phyloP scores from a whole-genome alignment of 2,888 invertebrate genomes.

The Caenorhabditis sp. region DNA sequence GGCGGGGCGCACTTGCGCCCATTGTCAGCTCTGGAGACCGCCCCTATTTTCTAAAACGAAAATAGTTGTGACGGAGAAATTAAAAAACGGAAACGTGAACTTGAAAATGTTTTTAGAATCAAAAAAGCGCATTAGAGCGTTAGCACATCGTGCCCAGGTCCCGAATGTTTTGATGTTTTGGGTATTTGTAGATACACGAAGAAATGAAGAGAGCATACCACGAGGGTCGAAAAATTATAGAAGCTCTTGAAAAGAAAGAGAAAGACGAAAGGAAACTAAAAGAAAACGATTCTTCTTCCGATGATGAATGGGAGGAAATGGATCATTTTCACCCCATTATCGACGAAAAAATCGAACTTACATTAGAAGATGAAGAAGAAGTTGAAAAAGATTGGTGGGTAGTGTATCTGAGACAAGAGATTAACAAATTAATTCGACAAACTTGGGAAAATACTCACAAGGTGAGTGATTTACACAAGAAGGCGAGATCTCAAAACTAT shows the following conservation, averaged over 20 bases:
- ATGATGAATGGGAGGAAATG: constrained; percentile 72
- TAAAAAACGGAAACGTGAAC: no score
- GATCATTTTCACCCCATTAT: constrained; percentile 60
- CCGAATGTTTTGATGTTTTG: no score
- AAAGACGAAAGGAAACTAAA: neutral
- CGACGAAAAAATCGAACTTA: constrained; percentile 52
- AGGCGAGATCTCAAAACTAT: constrained; percentile 1
- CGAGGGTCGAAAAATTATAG: constrained; percentile 38
- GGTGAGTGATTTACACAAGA: constrained; percentile 15
- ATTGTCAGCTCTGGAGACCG: no score
- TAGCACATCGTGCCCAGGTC: no score
- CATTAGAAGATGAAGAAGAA: constrained; percentile 35
- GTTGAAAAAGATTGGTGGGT: constrained; percentile 63
- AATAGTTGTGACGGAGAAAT: no score
- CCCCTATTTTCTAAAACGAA: no score
- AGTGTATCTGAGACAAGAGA: constrained; percentile 59
- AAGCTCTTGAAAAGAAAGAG: constrained; percentile 26
- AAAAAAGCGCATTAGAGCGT: no score
- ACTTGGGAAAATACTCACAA: constrained; percentile 63
- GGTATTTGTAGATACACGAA: constrained; percentile 50
- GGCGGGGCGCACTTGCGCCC: no score
- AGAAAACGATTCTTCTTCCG: constrained; percentile 57
- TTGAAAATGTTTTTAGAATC: no score
- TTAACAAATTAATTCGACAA: constrained; percentile 58
- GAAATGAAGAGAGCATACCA: constrained; percentile 54